These are phyloP conservation scores for Cheumatopsyche charites DNA, from an alignment of 1,140 invertebrate genomes.

Conservation along the genomic window DNA sequence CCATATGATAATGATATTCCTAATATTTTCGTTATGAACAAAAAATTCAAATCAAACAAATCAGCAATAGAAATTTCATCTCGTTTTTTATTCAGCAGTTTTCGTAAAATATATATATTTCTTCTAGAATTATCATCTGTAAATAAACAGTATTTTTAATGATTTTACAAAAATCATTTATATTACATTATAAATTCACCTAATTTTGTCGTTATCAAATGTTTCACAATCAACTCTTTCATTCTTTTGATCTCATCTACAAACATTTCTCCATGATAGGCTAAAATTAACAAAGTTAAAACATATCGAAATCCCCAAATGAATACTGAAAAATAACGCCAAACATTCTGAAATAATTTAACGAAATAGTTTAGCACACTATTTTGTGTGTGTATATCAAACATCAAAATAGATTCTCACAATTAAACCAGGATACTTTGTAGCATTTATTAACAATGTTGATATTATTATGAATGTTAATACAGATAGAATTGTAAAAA, in stretches of 20 bases:
- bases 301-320: not conserved
- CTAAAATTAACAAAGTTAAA: not conserved
- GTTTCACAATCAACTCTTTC: conserved; percentile 20
- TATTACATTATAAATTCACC: not conserved
- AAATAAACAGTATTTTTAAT: not conserved
- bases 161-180: not conserved
- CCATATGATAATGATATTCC: conserved; percentile 10
- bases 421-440: not conserved
- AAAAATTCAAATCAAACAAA: not conserved
- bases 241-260: not conserved
- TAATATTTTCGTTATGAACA: not conserved
- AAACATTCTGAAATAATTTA: not conserved
- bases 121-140: not conserved
- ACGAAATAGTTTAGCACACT: not conserved
- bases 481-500: not conserved
- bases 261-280: not conserved
- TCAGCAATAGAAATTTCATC: not conserved
- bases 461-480: conserved; percentile 23
- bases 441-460: not conserved
- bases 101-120: not conserved
- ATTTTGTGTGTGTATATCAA: not conserved
- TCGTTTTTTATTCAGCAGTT: conserved; percentile 6
- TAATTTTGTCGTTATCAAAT: not conserved
- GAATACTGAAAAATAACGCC: not conserved
- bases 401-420: conserved; percentile 5